A percentile compares a stretch with the other conserved stretches of the same genome.
phyloP scores from a whole-genome alignment of 1,140 invertebrate species.

The Druon quercuslanigerum region DNA sequence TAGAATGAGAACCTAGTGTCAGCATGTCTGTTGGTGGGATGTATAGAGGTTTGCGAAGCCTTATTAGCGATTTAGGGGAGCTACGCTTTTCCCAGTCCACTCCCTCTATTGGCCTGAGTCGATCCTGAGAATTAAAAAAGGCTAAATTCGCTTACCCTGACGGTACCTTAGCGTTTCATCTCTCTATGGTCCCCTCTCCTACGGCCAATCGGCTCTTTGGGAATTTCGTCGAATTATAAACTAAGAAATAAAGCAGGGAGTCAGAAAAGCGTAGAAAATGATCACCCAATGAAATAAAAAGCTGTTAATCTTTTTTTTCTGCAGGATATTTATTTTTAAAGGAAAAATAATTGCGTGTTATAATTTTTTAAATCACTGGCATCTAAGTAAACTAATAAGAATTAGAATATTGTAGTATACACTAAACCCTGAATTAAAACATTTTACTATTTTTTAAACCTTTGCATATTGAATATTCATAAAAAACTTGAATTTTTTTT shows the following conservation, averaged over 20 bases:
- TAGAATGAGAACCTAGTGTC: conserved; percentile 64
- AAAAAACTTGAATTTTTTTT: no score
- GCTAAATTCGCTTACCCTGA: conserved; percentile 68
- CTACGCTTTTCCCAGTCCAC: conserved; percentile 40
- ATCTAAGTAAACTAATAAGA: no score
- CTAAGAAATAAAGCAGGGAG: conserved; percentile 14
- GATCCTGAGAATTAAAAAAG: conserved; percentile 70
- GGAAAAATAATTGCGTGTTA: no score
- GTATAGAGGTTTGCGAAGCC: conserved; percentile 68
- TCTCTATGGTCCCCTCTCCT: conserved; percentile 41
- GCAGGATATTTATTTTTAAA: no score
- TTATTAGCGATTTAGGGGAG: conserved; percentile 71
- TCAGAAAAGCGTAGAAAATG: neutral
- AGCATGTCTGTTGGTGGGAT: conserved; percentile 67
- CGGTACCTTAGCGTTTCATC: conserved; percentile 43
- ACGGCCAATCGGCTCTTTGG: conserved; percentile 47
- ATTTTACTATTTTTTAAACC: no score
- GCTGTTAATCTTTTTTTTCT: no score
- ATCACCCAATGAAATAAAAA: neutral
- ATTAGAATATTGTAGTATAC: no score
- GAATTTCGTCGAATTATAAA: conserved; percentile 52
- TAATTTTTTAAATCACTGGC: no score
- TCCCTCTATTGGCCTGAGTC: conserved; percentile 34
- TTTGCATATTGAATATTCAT: no score
- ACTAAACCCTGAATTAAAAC: no score